phyloP scores from a whole-genome alignment of 2,797 vertebrate species.

The Parambassis ranga region DNA sequence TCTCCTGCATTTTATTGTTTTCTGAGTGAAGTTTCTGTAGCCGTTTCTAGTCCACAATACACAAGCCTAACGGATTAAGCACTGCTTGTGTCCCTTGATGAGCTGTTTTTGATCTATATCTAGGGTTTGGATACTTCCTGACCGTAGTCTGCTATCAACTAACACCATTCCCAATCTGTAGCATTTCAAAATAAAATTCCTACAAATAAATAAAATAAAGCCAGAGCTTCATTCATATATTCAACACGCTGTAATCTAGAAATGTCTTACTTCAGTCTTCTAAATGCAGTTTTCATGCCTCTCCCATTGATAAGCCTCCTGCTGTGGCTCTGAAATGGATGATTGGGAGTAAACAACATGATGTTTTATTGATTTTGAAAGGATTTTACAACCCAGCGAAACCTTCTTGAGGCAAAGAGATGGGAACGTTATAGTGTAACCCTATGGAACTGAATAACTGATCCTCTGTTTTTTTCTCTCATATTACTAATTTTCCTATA shows the following conservation, averaged over 20 bases:
- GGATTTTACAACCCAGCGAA: not conserved
- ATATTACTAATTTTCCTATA: not conserved
- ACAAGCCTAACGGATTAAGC: too few species aligned
- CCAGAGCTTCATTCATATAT: not conserved
- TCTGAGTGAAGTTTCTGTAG: too few species aligned
- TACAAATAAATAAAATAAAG: not conserved
- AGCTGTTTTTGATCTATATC: too few species aligned
- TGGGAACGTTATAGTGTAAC: not conserved
- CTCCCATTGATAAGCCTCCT: not conserved
- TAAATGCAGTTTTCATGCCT: not conserved
- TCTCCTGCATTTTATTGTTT: too few species aligned
- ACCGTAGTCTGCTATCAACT: too few species aligned
- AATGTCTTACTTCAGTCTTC: not conserved
- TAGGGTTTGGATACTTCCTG: too few species aligned
- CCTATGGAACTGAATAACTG: not conserved
- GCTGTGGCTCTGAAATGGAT: not conserved
- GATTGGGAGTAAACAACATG: not conserved
- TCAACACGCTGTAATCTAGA: not conserved
- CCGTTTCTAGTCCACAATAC: too few species aligned
- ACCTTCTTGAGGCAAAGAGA: not conserved
- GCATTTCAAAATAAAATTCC: not conserved
- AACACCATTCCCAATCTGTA: too few species aligned
- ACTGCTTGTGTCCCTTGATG: too few species aligned
- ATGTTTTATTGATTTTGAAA: constrained; percentile 14
- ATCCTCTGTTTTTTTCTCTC: not conserved